A percentile compares a stretch with the other conserved stretches of the same genome.
Conservation (phyloP, 2,888 invertebrate species). For the Physocephala rufipes region DNA sequence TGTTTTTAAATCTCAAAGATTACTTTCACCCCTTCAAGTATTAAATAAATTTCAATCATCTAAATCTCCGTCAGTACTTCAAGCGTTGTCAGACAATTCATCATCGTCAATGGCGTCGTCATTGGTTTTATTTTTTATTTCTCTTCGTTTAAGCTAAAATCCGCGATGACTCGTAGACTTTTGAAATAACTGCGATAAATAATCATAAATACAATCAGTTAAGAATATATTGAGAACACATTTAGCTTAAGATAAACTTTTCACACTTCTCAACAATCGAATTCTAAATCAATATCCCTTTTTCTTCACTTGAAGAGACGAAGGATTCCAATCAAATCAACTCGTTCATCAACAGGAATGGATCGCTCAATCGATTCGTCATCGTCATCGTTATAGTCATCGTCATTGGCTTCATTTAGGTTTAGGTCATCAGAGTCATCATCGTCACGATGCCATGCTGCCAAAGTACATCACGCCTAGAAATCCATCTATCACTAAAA, state of each 20-base stretch:
- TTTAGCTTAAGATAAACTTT: too few species aligned
- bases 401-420: neutral
- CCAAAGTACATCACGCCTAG: constrained; percentile 21
- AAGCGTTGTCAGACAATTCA: too few species aligned
- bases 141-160: too few species aligned
- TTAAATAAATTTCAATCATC: constrained; percentile 3
- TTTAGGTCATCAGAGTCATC: neutral
- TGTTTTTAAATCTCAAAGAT: neutral
- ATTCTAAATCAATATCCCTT: too few species aligned
- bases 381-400: constrained; percentile 1
- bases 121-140: too few species aligned
- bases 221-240: too few species aligned
- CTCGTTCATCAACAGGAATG: neutral
- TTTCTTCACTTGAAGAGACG: too few species aligned
- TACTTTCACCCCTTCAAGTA: neutral
- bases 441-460: constrained; percentile 18
- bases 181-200: too few species aligned
- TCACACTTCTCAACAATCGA: too few species aligned
- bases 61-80: neutral
- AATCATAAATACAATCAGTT: too few species aligned
- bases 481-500: constrained; percentile 21
- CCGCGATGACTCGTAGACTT: too few species aligned
- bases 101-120: too few species aligned
- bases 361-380: neutral
- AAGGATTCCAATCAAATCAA: neutral